Evolutionary conservation across 2,888 invertebrate genomes (phyloP).

Genomic region (Euzophera pinguis): DNA sequence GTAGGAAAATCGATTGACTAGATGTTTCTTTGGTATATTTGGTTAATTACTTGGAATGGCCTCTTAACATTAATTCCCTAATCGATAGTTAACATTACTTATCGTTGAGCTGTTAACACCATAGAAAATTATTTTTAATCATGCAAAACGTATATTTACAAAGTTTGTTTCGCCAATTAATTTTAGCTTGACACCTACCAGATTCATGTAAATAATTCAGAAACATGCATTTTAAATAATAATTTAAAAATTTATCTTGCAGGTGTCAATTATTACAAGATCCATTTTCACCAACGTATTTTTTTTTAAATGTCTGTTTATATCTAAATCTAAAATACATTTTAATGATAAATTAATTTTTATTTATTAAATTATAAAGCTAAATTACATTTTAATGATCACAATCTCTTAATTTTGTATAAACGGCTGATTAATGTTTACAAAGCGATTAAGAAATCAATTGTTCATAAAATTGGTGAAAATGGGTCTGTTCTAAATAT

Average conservation of each 20-base stretch:
- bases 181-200: constrained; percentile 22
- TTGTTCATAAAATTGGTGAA: no score
- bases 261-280: constrained; percentile 7
- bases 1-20: constrained; percentile 35
- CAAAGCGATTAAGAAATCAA: no score
- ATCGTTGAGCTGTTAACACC: constrained; percentile 73
- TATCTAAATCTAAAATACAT: no score
- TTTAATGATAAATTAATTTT: no score
- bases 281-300: no score
- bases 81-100: constrained; percentile 56
- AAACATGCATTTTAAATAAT: no score
- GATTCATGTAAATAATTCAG: not conserved
- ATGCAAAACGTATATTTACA: constrained; percentile 71
- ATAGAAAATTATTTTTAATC: constrained; percentile 60
- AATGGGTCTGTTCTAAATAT: no score
- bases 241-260: not conserved
- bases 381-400: no score
- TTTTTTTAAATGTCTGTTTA: no score
- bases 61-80: constrained; percentile 52
- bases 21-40: constrained; percentile 33
- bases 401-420: no score
- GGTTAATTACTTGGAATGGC: constrained; percentile 36
- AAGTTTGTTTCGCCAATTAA: constrained; percentile 36
- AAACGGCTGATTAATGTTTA: no score
- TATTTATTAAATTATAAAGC: no score